phyloP scores from a whole-genome alignment of 23 tunicate species.

The Ascidia mentula region DNA sequence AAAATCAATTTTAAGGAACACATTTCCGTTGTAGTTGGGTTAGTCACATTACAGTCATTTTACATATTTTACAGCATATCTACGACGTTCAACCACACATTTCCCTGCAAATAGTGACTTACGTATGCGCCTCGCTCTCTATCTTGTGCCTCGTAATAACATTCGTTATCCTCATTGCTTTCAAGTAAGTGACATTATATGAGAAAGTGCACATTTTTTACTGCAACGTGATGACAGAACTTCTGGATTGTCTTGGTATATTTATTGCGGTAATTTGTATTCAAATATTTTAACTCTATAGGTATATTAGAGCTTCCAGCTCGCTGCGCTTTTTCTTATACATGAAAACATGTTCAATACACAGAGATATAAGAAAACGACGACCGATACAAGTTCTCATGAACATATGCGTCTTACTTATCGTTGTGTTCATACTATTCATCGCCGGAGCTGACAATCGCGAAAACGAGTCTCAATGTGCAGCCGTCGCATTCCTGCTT shows the following conservation, averaged over 20 bases:
- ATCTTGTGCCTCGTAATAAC: neutral
- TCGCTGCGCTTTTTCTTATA: no score
- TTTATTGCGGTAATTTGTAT: no score
- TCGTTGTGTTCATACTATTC: slow-evolving; percentile 16
- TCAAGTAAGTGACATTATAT: neutral
- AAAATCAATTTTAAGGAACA: no score
- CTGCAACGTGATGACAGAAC: no score
- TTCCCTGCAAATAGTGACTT: neutral
- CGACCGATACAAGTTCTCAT: neutral
- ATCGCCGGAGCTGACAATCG: slow-evolving; percentile 21
- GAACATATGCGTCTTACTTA: slow-evolving; percentile 15
- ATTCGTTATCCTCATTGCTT: neutral
- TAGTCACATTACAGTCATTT: no score
- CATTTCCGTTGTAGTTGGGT: no score
- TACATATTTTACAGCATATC: neutral
- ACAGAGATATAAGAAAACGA: neutral
- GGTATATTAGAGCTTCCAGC: no score
- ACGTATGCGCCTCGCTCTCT: neutral
- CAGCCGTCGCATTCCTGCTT: slow-evolving; percentile 7
- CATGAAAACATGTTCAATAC: no score
- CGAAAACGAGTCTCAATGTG: neutral
- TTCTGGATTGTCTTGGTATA: no score
- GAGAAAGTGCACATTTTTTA: no score
- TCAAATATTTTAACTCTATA: no score
- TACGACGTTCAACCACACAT: neutral